Evolutionary conservation across 2,888 invertebrate species (phyloP), one percentile per base, ranked within the genome.

Genomic region (Chloroclysta siterata): DNA sequence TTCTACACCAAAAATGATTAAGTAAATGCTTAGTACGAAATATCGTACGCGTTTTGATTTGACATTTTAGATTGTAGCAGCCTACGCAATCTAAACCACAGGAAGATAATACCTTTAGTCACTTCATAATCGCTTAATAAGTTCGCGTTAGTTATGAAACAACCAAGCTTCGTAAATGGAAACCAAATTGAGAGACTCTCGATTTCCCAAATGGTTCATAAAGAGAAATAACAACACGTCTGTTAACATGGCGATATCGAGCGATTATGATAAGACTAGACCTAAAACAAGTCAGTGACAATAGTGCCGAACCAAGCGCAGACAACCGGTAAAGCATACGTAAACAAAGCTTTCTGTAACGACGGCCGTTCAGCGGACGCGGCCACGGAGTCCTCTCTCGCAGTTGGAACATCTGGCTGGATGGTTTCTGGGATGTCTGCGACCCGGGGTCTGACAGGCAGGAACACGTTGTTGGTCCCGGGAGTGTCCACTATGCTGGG

Each of bases 241-340:
- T 11, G 36, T 3, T 36, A 36, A 11, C 36, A 36, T 7, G 11
- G 8, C 11, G 36, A 10, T 36, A 11, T 6, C 11, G 4, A 46
- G 7, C 17, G 15, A 46, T 46, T 46, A 46, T 46, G 14, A 36
- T 36, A 15, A 14, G 8, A 17, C 46, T 11, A 10, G 17, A 11
- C 7, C 96, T 96, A 97, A 94, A 97, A 96, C 91, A 97, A 94
- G 87, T 97, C 97, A 79, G 95, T 95, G 85, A 97, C 95, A 77
- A 96, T 95, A 70, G 96, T 95, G 64, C 97, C 97, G 88, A 97
- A 96, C 97, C 97, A 97, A 80, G 96, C 96, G 87, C 97, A 95
- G 73, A 96, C 96, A 47, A 97, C 95, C 4, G 97, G 97, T 82
- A 97, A 89, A 68, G 97, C 94, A 88, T 97, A 97, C 53, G 96